Percentiles rank a stretch among this genome's conserved stretches.
phyloP scores from a whole-genome alignment of 2,888 invertebrate species.

The Resseliella maxima region DNA sequence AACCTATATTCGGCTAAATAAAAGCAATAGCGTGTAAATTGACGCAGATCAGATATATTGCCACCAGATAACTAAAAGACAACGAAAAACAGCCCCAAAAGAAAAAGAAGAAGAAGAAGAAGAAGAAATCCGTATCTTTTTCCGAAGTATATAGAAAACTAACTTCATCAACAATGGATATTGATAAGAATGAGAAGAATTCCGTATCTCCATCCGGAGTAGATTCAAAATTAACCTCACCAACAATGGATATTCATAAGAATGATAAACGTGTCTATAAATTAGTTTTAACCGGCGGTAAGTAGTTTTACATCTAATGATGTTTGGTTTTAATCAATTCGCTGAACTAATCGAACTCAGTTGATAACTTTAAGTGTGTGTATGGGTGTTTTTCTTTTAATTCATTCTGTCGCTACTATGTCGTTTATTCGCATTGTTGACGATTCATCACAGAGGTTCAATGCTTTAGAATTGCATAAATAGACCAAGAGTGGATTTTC shows the following conservation, averaged over 20 bases:
- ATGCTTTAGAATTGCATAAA: neutral
- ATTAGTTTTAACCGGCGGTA: conserved; percentile 90
- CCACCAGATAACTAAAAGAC: too few species aligned
- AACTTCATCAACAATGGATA: too few species aligned
- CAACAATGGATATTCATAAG: conserved; percentile 35
- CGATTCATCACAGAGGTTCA: neutral
- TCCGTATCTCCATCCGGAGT: too few species aligned
- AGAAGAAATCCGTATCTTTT: too few species aligned
- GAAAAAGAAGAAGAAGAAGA: too few species aligned
- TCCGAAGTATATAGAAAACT: too few species aligned
- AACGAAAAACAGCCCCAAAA: neutral
- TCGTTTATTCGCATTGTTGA: neutral
- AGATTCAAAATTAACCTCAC: neutral
- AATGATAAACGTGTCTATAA: conserved; percentile 78
- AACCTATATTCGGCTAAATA: too few species aligned
- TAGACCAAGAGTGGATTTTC: too few species aligned
- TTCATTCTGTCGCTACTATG: neutral
- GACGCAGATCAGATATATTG: too few species aligned
- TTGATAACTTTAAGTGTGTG: neutral
- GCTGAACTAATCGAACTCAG: neutral
- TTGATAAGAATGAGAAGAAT: too few species aligned
- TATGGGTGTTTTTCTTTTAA: too few species aligned
- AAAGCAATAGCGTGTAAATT: too few species aligned
- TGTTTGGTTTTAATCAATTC: neutral
- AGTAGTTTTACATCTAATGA: conserved; percentile 64